These are phyloP conservation scores for Himalopsyche japonica DNA, from an alignment of 2,888 invertebrate species.

Conservation along the genomic window DNA sequence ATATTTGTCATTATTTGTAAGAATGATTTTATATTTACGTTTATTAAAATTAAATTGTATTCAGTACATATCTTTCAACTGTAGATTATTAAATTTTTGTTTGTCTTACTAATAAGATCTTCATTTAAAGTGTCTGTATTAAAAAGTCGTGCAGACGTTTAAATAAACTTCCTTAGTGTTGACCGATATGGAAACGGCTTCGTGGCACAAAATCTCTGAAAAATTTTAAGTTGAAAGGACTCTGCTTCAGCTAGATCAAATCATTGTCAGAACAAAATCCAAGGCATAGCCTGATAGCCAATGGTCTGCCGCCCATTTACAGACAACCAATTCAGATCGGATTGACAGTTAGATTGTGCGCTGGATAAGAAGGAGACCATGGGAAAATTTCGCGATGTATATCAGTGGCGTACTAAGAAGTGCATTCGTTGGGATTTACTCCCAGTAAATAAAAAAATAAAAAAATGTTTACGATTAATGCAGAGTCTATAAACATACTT, in stretches of 20 bases:
- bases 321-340: slow-evolving; percentile 30
- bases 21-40: no score
- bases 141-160: background rate
- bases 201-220: background rate
- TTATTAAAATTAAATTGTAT: no score
- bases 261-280: background rate
- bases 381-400: slow-evolving; percentile 23
- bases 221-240: background rate
- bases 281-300: background rate
- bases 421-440: background rate
- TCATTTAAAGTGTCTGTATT: no score
- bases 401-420: background rate
- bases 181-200: background rate
- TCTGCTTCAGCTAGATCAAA: background rate
- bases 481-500: no score
- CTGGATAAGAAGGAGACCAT: slow-evolving; percentile 10
- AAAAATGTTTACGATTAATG: no score
- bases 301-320: slow-evolving; percentile 26
- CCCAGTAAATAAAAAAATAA: no score
- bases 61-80: no score
- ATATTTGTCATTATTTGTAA: no score
- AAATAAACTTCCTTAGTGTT: background rate
- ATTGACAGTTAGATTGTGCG: slow-evolving; percentile 38
- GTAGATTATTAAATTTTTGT: no score
- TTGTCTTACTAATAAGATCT: no score